These are phyloP conservation scores for Chrysolina americana DNA, from an alignment of 2,888 invertebrate species.

Conservation along the genomic window DNA sequence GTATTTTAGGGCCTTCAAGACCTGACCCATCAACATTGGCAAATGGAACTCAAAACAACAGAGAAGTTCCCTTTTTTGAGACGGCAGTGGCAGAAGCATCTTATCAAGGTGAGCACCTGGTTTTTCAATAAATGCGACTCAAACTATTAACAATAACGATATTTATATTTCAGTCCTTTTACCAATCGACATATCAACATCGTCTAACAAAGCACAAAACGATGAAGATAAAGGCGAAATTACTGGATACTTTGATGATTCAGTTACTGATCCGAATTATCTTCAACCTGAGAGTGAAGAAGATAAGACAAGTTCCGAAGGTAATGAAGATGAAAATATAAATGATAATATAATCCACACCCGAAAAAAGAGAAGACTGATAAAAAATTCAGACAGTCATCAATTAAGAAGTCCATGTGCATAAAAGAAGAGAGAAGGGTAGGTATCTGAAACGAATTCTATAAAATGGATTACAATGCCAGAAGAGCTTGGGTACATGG, in stretches of 20 bases:
- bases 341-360: neutral
- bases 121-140: conserved; percentile 11
- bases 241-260: conserved; percentile 6
- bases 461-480: conserved; percentile 27
- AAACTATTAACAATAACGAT: neutral
- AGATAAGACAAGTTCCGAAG: conserved; percentile 9
- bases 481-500: conserved; percentile 27
- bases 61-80: neutral
- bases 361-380: conserved; percentile 5
- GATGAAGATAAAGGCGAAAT: conserved; percentile 6
- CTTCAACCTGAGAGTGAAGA: conserved; percentile 8
- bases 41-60: neutral
- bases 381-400: conserved; percentile 21
- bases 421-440: conserved; percentile 27
- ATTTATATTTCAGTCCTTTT: neutral
- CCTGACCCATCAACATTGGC: neutral
- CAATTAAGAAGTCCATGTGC: conserved; percentile 24
- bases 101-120: conserved; percentile 3
- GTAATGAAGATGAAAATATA: neutral
- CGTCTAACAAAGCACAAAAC: neutral
- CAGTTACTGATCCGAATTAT: neutral
- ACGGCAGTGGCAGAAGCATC: neutral
- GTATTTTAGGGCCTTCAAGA: neutral
- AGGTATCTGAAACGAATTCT: conserved; percentile 23
- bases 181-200: neutral